Conservation (phyloP, 2,888 invertebrate species). For the Ornithoptera alexandrae region DNA sequence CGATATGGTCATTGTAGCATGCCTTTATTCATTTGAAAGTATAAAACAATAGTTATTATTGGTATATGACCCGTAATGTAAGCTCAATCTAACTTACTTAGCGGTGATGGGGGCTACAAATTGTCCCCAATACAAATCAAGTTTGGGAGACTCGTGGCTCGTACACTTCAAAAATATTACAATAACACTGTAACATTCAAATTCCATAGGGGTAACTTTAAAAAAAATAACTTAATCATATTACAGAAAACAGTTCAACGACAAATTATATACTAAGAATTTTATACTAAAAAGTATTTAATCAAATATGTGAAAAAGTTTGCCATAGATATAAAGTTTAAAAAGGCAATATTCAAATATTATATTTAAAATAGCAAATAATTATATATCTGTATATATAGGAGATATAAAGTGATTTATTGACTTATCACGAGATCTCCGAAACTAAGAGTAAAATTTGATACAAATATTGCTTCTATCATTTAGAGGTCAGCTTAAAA, state of each 20-base stretch:
- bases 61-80: slow-evolving; percentile 35
- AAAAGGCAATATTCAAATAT: no score
- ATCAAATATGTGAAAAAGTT: not conserved
- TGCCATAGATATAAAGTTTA: no score
- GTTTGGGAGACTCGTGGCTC: slow-evolving; percentile 48
- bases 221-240: no score
- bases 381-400: no score
- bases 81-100: slow-evolving; percentile 61
- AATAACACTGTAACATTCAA: slow-evolving; percentile 1
- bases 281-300: not conserved
- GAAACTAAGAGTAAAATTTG: no score
- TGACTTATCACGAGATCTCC: no score
- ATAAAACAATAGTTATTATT: slow-evolving; percentile 2
- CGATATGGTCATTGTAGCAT: not conserved
- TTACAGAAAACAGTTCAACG: no score
- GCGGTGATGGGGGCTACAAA: slow-evolving; percentile 67
- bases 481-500: no score
- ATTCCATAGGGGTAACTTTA: not conserved
- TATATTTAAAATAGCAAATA: no score
- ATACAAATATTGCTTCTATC: no score
- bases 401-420: no score
- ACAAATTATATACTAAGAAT: no score
- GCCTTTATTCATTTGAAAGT: not conserved
- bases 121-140: slow-evolving; percentile 72
- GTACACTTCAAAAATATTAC: slow-evolving; percentile 16